These are phyloP conservation scores for Pantelozetes paolii DNA, from an alignment of 2,888 invertebrate species.

Conservation along the genomic window DNA sequence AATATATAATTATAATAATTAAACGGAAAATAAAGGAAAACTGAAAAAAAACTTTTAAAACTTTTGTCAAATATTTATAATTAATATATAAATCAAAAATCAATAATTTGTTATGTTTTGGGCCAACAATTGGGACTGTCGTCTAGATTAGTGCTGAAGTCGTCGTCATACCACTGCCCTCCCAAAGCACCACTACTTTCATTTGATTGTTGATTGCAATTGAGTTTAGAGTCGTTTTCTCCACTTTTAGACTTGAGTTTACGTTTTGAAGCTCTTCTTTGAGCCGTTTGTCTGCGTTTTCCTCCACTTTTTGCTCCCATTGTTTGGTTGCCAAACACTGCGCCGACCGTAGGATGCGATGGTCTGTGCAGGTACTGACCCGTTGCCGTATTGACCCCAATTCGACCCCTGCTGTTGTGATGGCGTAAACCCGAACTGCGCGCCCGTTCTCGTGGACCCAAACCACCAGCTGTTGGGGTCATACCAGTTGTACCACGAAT, in stretches of 20 bases:
- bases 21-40: too few relatives aligned
- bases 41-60: too few relatives aligned
- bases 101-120: slow-evolving; percentile 21
- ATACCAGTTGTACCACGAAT: slow-evolving; percentile 41
- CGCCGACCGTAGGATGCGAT: slow-evolving; percentile 30
- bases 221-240: slow-evolving; percentile 32
- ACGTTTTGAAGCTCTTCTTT: slow-evolving; percentile 34
- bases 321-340: slow-evolving; percentile 18
- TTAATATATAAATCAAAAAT: background rate
- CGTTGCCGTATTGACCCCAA: slow-evolving; percentile 28
- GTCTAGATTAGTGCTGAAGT: slow-evolving; percentile 21
- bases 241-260: slow-evolving; percentile 28
- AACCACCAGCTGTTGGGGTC: slow-evolving; percentile 38
- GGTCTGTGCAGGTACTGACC: slow-evolving; percentile 24
- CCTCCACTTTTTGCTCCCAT: slow-evolving; percentile 34
- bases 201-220: slow-evolving; percentile 32
- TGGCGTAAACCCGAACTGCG: slow-evolving; percentile 30
- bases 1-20: background rate
- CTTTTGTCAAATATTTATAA: background rate
- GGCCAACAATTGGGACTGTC: slow-evolving; percentile 30
- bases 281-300: slow-evolving; percentile 34
- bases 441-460: slow-evolving; percentile 18
- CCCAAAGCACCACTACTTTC: slow-evolving; percentile 33
- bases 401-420: slow-evolving; percentile 27
- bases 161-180: slow-evolving; percentile 26